Evolutionary conservation across 2,797 vertebrate genomes (phyloP).

Genomic region (Falco concolor): DNA sequence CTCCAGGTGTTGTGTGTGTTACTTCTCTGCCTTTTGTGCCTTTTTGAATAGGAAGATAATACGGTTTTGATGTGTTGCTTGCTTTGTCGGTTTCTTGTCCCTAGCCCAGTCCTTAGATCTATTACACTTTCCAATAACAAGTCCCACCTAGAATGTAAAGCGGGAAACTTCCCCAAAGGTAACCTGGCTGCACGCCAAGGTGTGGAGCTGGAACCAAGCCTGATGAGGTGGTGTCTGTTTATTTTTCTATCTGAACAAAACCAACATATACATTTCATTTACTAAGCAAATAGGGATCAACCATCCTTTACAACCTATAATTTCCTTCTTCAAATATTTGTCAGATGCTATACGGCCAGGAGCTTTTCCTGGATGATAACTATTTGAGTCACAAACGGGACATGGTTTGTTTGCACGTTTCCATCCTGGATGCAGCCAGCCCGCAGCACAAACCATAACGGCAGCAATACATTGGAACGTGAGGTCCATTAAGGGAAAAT

Average conservation of each 20-base stretch:
- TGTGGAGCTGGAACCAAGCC: neutral
- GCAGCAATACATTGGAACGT: neutral
- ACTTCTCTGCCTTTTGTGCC: neutral
- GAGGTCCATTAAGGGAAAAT: neutral
- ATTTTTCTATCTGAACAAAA: neutral
- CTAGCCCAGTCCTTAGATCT: neutral
- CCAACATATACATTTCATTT: neutral
- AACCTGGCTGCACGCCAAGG: accelerated
- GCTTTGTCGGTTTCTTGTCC: neutral
- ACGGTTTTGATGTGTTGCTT: neutral
- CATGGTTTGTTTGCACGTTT: neutral
- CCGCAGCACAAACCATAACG: neutral
- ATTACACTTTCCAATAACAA: neutral
- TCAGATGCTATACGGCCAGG: neutral
- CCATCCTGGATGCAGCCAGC: neutral
- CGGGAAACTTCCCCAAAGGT: neutral
- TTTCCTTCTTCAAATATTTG: conserved; percentile 31
- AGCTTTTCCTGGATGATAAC: neutral
- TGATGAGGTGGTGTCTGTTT: neutral
- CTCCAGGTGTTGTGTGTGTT: neutral
- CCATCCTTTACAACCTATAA: neutral
- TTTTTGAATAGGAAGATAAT: neutral
- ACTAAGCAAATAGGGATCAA: neutral
- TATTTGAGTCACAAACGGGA: neutral
- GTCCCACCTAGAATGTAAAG: neutral